phyloP scores from a whole-genome alignment of 2,797 vertebrate species.

The Scarus forsteni region DNA sequence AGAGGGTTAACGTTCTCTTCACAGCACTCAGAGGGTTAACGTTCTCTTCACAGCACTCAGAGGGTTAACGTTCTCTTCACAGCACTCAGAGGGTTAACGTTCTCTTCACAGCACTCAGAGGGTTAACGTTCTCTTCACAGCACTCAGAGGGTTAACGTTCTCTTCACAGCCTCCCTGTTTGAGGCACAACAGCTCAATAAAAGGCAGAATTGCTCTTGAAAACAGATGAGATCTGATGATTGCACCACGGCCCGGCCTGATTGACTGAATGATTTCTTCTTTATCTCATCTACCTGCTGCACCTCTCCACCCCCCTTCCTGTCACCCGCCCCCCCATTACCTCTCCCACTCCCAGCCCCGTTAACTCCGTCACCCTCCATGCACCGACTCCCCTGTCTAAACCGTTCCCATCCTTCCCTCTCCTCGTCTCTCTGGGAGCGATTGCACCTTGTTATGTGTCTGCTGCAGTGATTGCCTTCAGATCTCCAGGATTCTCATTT shows the following conservation, averaged over 20 bases:
- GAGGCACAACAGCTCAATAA: slow-evolving; percentile 86
- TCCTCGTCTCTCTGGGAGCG: slow-evolving; percentile 36
- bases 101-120: no score
- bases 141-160: slow-evolving; percentile 65
- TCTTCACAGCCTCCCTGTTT: slow-evolving; percentile 66
- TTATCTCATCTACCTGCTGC: slow-evolving; percentile 80
- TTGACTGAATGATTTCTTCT: slow-evolving; percentile 87
- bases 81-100: no score
- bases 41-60: no score
- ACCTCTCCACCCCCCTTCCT: slow-evolving; percentile 62
- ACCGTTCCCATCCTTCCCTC: slow-evolving; percentile 43
- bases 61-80: no score
- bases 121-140: slow-evolving; percentile 19
- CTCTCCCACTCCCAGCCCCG: slow-evolving; percentile 39
- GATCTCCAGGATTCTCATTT: slow-evolving; percentile 59
- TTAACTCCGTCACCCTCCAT: slow-evolving; percentile 60
- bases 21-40: no score
- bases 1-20: no score
- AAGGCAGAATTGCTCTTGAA: slow-evolving; percentile 84
- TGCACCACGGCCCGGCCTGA: slow-evolving; percentile 76
- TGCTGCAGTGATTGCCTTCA: slow-evolving; percentile 59
- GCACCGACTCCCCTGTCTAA: slow-evolving; percentile 62
- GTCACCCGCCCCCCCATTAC: slow-evolving; percentile 62
- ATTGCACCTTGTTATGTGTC: slow-evolving; percentile 53
- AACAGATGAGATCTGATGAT: slow-evolving; percentile 87